These are phyloP conservation scores for Caenorhabditis sp. DNA, from an alignment of 2,888 invertebrate genomes.

Conservation along the genomic window DNA sequence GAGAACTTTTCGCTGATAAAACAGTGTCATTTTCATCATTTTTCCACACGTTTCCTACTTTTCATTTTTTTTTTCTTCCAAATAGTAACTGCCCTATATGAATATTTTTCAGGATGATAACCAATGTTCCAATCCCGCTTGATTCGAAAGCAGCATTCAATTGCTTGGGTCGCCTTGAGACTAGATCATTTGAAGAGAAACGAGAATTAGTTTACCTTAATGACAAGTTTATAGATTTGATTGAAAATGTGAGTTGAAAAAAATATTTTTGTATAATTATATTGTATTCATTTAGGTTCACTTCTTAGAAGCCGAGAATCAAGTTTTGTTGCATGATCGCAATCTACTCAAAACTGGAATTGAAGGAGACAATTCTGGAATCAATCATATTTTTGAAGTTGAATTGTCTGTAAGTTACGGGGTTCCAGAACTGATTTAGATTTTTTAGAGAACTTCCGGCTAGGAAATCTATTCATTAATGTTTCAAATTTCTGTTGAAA, in stretches of 20 bases:
- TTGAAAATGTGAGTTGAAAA: slow-evolving; percentile 25
- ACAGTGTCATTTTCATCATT: neutral
- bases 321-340: slow-evolving; percentile 24
- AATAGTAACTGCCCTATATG: slow-evolving; percentile 4
- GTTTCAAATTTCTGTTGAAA: too few relatives aligned
- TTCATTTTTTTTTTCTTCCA: slow-evolving; percentile 8
- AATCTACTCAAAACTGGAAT: slow-evolving; percentile 27
- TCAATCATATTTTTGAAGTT: slow-evolving; percentile 20
- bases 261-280: neutral
- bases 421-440: too few relatives aligned
- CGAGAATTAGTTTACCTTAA: slow-evolving; percentile 25
- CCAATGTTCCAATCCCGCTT: neutral
- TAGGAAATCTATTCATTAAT: too few relatives aligned
- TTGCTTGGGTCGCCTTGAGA: neutral
- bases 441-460: too few relatives aligned
- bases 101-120: slow-evolving; percentile 1
- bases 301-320: slow-evolving; percentile 32
- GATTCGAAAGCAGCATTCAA: neutral
- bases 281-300: slow-evolving; percentile 13
- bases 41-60: neutral
- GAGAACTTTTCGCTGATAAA: slow-evolving; percentile 1
- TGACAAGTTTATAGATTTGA: slow-evolving; percentile 29
- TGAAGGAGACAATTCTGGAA: slow-evolving; percentile 17
- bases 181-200: slow-evolving; percentile 9
- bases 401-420: slow-evolving; percentile 23